Conservation (phyloP, 2,113 vertebrate species). For the Dipodomys ordii region DNA sequence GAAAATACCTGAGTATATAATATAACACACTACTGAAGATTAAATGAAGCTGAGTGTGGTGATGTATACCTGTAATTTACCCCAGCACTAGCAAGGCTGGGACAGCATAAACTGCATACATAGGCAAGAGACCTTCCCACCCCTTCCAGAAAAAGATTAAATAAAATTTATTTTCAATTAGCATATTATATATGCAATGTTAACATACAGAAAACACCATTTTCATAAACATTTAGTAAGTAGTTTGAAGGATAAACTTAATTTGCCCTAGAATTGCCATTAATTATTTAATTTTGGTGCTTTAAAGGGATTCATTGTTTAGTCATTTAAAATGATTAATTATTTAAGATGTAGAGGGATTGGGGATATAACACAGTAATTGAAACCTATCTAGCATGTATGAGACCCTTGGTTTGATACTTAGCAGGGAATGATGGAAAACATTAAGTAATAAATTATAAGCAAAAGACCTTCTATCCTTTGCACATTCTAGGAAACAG, state of each 20-base stretch:
- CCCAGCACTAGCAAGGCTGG: too few species aligned
- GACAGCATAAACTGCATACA: too few species aligned
- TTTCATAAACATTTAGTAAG: neutral
- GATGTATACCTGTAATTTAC: too few species aligned
- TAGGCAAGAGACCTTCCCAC: neutral
- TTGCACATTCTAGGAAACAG: neutral
- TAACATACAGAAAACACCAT: neutral
- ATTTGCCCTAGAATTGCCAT: conserved; percentile 15
- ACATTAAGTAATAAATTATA: neutral
- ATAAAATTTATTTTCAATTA: conserved; percentile 15
- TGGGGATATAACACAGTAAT: neutral
- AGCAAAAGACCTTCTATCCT: neutral
- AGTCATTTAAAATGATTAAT: neutral
- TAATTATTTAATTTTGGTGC: conserved; percentile 23
- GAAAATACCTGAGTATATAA: conserved; percentile 35
- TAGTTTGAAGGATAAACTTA: conserved; percentile 32
- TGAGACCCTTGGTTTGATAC: neutral
- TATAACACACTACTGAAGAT: conserved; percentile 24
- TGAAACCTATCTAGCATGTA: neutral
- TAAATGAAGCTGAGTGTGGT: neutral
- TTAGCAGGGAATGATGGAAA: neutral
- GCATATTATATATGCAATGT: conserved; percentile 23
- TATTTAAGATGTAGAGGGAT: conserved; percentile 26
- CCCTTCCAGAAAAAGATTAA: neutral
- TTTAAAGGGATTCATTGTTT: neutral